Evolutionary conservation across 2,888 invertebrate genomes (phyloP).

Genomic region (Autographa gamma): DNA sequence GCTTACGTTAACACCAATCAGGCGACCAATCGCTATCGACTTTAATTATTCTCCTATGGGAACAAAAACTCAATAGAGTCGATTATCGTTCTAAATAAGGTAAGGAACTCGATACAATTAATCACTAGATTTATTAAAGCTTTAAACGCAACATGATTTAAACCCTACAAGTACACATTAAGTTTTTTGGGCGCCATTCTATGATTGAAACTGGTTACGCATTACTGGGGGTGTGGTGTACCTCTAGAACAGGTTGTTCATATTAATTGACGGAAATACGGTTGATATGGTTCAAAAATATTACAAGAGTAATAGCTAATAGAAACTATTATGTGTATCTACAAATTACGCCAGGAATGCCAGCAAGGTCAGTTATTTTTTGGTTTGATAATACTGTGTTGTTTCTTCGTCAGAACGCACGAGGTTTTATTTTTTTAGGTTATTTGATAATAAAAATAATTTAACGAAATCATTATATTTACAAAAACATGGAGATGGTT

Average conservation of each 20-base stretch:
- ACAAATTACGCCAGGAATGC: background rate
- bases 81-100: constrained; percentile 55
- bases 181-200: constrained; percentile 51
- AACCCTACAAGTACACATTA: constrained; percentile 37
- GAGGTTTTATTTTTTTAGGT: no score
- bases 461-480: no score
- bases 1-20: constrained; percentile 36
- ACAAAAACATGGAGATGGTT: no score
- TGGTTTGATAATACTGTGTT: no score
- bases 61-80: constrained; percentile 50
- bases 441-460: no score
- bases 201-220: constrained; percentile 21
- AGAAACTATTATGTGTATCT: background rate
- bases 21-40: constrained; percentile 25
- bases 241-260: constrained; percentile 25
- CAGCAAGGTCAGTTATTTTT: no score
- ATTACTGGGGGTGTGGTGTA: constrained; percentile 35
- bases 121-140: constrained; percentile 54
- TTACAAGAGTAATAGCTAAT: background rate
- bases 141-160: constrained; percentile 43
- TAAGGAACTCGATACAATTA: constrained; percentile 54
- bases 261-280: constrained; percentile 29
- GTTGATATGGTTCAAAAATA: constrained; percentile 15
- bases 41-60: constrained; percentile 39
- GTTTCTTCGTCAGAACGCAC: no score